Conservation (phyloP, 2,888 invertebrate genomes). For the Halocaridina rubra region DNA sequence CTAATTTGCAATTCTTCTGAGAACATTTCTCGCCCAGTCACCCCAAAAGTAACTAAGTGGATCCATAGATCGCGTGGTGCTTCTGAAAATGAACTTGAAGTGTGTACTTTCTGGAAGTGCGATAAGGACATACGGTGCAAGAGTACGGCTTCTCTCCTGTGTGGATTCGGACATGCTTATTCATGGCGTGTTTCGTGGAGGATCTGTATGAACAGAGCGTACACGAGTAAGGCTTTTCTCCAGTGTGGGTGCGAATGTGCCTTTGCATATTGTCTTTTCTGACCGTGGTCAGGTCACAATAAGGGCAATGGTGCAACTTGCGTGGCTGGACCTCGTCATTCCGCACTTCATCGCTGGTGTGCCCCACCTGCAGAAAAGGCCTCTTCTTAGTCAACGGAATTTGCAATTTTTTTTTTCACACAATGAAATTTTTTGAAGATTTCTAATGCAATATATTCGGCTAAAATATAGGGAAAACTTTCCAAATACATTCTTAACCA, state of each 20-base stretch:
- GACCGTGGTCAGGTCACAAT: constrained; percentile 38
- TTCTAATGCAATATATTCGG: too few species aligned
- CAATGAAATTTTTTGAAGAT: too few species aligned
- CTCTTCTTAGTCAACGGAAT: not conserved
- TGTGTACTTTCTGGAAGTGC: constrained; percentile 37
- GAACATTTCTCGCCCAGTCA: too few species aligned
- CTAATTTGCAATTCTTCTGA: too few species aligned
- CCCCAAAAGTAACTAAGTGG: too few species aligned
- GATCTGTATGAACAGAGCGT: constrained; percentile 3
- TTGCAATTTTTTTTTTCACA: too few species aligned
- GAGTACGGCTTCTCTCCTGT: constrained; percentile 20
- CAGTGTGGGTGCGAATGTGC: constrained; percentile 40
- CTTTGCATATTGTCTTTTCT: constrained; percentile 50
- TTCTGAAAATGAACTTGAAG: constrained; percentile 37
- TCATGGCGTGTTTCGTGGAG: constrained; percentile 18
- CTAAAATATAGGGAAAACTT: too few species aligned
- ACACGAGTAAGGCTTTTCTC: constrained; percentile 43
- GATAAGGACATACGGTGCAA: constrained; percentile 35
- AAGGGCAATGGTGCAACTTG: constrained; percentile 54
- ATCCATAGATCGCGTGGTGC: constrained; percentile 19
- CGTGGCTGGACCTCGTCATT: constrained; percentile 36
- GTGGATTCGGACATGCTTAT: constrained; percentile 8
- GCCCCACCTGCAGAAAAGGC: constrained; percentile 51
- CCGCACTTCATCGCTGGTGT: constrained; percentile 44
- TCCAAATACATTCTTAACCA: too few species aligned